Evolutionary conservation across 2,888 invertebrate species (phyloP).

Genomic region (Temnothorax unifasciatus): DNA sequence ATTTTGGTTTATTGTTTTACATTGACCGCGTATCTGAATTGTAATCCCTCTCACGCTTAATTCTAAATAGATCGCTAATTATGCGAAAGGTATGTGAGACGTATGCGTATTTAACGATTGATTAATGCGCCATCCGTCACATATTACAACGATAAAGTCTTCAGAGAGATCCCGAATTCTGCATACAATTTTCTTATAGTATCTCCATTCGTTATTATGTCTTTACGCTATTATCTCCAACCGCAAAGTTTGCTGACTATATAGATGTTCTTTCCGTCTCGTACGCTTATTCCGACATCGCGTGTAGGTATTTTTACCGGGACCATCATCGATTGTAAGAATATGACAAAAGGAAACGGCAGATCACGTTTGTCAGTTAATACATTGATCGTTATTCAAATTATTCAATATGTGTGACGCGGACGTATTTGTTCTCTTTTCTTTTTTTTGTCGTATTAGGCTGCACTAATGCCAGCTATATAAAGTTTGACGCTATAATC

Average conservation of each 20-base stretch:
- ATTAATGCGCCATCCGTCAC: conserved; percentile 13
- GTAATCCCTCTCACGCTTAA: background rate
- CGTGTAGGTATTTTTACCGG: conserved; percentile 39
- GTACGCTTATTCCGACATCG: conserved; percentile 37
- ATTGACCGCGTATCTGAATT: background rate
- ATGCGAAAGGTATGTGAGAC: background rate
- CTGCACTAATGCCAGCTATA: background rate
- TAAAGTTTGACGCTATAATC: background rate
- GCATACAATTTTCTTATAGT: conserved; percentile 37
- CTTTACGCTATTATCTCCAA: conserved; percentile 51
- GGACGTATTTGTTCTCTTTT: background rate
- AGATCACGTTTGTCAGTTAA: background rate
- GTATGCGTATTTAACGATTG: conserved; percentile 30
- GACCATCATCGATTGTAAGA: conserved; percentile 29
- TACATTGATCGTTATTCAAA: background rate
- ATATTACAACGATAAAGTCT: background rate
- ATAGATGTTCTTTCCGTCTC: conserved; percentile 35
- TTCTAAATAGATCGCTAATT: conserved; percentile 2
- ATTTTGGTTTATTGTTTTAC: background rate
- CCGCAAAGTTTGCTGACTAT: conserved; percentile 49
- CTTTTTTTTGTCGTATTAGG: background rate
- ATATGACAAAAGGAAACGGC: conserved; percentile 10
- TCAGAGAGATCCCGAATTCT: background rate
- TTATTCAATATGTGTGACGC: background rate
- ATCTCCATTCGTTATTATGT: conserved; percentile 54